Percentiles rank a stretch among this genome's conserved stretches.
Evolutionary conservation across 2,797 vertebrate genomes (phyloP).

Genomic region (Clarias laeviceps): DNA sequence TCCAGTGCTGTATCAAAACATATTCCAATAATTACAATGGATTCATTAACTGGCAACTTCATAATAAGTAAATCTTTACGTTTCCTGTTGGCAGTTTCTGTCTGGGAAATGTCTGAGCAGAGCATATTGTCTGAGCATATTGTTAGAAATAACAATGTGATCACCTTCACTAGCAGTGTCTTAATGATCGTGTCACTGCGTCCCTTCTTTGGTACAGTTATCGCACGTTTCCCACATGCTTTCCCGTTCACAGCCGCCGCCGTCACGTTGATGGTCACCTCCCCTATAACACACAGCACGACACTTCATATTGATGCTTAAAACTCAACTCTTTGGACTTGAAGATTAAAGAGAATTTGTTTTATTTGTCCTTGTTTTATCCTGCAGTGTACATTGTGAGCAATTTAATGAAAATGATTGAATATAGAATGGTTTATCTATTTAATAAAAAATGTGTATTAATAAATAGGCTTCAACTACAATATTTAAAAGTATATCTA

Average conservation of each 20-base stretch:
- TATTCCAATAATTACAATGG: neutral
- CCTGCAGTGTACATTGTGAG: neutral
- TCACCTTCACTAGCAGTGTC: constrained; percentile 74
- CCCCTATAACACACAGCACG: constrained; percentile 62
- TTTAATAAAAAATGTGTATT: neutral
- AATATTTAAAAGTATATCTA: neutral
- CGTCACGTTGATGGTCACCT: constrained; percentile 75
- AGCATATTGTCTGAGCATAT: too few species aligned
- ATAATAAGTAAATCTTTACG: neutral
- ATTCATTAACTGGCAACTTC: neutral
- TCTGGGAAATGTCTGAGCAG: neutral
- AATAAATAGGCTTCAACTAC: neutral
- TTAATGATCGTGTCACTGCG: constrained; percentile 75
- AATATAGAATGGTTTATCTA: neutral
- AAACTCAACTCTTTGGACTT: neutral
- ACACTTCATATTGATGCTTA: neutral
- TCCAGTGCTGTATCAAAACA: neutral
- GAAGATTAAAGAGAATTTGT: neutral
- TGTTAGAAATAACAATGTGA: constrained; percentile 8
- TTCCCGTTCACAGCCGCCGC: constrained; percentile 73
- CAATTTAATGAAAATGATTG: neutral
- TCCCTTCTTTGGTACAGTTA: constrained; percentile 68
- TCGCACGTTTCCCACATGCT: constrained; percentile 72
- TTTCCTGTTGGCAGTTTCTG: neutral
- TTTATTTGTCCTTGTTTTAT: neutral